Evolutionary conservation across 23 tunicate genomes (phyloP).

Genomic region (Botrylloides violaceus): DNA sequence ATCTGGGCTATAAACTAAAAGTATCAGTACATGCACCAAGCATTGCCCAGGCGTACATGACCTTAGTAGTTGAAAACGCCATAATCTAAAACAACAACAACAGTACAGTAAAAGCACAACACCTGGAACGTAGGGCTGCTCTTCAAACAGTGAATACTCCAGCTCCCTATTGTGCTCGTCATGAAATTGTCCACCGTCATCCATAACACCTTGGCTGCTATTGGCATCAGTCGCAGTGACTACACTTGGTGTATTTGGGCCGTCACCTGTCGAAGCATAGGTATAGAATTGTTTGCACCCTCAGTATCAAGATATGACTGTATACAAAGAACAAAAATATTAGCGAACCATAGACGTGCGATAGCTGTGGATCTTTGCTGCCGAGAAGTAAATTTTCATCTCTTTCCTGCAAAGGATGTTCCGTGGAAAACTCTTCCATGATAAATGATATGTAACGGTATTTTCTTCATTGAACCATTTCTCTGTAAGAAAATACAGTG

Average conservation of each 20-base stretch:
- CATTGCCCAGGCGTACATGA: too few relatives aligned
- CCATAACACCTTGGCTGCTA: slow-evolving; percentile 43
- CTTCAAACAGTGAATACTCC: slow-evolving; percentile 59
- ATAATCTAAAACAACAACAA: too few relatives aligned
- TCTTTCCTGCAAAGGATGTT: slow-evolving; percentile 34
- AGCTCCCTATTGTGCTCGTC: slow-evolving; percentile 35
- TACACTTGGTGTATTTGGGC: slow-evolving; percentile 59
- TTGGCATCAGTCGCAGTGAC: slow-evolving; percentile 27
- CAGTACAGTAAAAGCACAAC: background rate
- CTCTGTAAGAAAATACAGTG: too few relatives aligned
- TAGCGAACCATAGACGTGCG: slow-evolving; percentile 54
- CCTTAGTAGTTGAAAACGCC: too few relatives aligned
- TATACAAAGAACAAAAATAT: background rate
- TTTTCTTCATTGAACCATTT: too few relatives aligned
- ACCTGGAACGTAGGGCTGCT: slow-evolving; percentile 80
- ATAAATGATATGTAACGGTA: too few relatives aligned
- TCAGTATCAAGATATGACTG: background rate
- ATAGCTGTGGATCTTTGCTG: slow-evolving; percentile 75
- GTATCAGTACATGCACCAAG: too few relatives aligned
- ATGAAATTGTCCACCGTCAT: slow-evolving; percentile 46
- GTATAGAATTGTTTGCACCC: background rate
- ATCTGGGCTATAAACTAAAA: too few relatives aligned
- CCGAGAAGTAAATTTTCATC: slow-evolving; percentile 49
- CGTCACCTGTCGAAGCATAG: slow-evolving; percentile 17
- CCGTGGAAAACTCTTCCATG: slow-evolving; percentile 54